Conservation (phyloP, 2,797 vertebrate genomes). For the Aplochiton taeniatus region DNA sequence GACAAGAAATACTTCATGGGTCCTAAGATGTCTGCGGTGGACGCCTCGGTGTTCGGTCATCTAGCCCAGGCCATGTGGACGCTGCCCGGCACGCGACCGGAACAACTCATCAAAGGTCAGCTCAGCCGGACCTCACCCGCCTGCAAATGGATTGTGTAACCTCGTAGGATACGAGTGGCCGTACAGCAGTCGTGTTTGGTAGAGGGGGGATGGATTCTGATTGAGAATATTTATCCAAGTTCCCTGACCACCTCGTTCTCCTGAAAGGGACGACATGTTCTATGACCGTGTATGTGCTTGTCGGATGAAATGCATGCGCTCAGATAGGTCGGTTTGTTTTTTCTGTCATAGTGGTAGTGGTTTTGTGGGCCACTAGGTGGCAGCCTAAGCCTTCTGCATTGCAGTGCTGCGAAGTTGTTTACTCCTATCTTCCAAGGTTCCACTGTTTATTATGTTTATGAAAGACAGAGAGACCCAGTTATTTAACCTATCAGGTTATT, state of each 20-base stretch:
- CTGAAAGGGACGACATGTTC: no score
- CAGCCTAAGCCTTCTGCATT: constrained; percentile 30
- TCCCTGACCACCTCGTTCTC: no score
- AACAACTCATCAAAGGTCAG: constrained; percentile 94
- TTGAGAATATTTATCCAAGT: no score
- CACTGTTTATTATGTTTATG: no score
- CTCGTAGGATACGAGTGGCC: no score
- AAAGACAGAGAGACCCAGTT: no score
- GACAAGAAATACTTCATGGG: constrained; percentile 99
- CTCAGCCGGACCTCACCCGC: constrained; percentile 1
- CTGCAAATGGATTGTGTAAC: no score
- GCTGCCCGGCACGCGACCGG: constrained; percentile 90
- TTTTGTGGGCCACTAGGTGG: constrained; percentile 56
- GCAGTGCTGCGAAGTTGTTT: constrained; percentile 5
- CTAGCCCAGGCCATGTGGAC: constrained; percentile 98
- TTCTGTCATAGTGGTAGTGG: background rate
- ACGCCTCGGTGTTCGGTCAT: constrained; percentile 95
- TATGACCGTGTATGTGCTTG: background rate
- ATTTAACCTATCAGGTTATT: no score
- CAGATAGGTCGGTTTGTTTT: background rate
- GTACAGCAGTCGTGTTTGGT: no score
- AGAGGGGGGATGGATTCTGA: no score
- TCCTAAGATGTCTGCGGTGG: constrained; percentile 89
- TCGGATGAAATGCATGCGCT: no score
- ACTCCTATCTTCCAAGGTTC: background rate